Percentiles rank a stretch among this genome's conserved stretches.
These are phyloP conservation scores for Odontocerum albicorne DNA, from an alignment of 2,888 invertebrate genomes.

Conservation along the genomic window DNA sequence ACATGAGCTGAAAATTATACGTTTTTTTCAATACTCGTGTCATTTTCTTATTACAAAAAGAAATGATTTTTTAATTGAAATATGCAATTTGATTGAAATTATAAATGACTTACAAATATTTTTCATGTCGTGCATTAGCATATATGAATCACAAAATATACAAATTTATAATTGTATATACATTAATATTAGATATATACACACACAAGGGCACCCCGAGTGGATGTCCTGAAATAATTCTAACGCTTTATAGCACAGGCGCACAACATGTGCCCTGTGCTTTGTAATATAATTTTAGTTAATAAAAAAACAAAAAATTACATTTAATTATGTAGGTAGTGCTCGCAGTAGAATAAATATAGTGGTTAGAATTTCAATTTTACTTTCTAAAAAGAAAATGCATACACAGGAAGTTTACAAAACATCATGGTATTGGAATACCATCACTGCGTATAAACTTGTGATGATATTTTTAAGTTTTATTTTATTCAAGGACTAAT, in stretches of 20 bases:
- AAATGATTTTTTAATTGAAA: too few species aligned
- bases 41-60: too few species aligned
- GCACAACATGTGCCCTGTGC: conserved; percentile 44
- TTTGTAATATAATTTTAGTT: conserved; percentile 28
- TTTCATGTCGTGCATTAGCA: conserved; percentile 4
- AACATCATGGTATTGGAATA: conserved; percentile 8
- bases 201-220: conserved; percentile 35
- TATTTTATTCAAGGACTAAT: conserved; percentile 2
- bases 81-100: too few species aligned
- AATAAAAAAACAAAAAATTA: conserved; percentile 22
- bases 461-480: conserved; percentile 20
- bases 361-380: conserved; percentile 32
- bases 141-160: conserved; percentile 27
- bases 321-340: conserved; percentile 35
- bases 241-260: conserved; percentile 52
- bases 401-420: conserved; percentile 9
- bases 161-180: conserved; percentile 31
- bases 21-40: too few species aligned
- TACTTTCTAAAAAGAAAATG: conserved; percentile 25
- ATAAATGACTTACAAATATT: too few species aligned
- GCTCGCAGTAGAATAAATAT: conserved; percentile 35
- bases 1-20: too few species aligned
- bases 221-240: conserved; percentile 45
- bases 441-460: conserved; percentile 19
- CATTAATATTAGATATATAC: conserved; percentile 33